Evolutionary conservation across 2,797 vertebrate species (phyloP).

Genomic region (Microctenopoma stevenorrisi): DNA sequence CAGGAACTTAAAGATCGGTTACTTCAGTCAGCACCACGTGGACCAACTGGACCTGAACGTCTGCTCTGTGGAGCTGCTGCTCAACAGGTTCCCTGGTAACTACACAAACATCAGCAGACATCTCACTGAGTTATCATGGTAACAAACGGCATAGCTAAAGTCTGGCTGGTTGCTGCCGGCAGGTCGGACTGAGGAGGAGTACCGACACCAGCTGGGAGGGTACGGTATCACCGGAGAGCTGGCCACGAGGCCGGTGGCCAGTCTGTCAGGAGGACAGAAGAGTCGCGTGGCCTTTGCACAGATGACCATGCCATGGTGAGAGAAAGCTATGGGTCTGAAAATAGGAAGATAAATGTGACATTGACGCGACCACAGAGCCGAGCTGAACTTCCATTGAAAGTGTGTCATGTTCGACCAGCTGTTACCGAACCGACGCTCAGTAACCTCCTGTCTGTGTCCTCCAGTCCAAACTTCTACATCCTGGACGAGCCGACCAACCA

Average conservation of each 20-base stretch:
- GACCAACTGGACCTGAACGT: constrained; percentile 97
- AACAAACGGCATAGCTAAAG: accelerated
- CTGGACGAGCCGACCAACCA: constrained; percentile 98
- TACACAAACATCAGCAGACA: not conserved
- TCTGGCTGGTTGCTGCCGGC: constrained; percentile 22
- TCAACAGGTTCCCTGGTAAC: constrained; percentile 93
- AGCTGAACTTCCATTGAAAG: no score
- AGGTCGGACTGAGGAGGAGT: constrained; percentile 95
- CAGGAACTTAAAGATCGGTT: constrained; percentile 96
- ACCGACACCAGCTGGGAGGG: constrained; percentile 94
- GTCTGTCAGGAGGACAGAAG: constrained; percentile 96
- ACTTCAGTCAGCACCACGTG: constrained; percentile 97
- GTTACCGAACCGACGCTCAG: not conserved
- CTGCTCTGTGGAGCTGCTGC: constrained; percentile 92
- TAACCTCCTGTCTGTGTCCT: constrained; percentile 41
- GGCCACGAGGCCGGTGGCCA: constrained; percentile 90
- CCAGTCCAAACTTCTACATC: constrained; percentile 96
- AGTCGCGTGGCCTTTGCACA: constrained; percentile 97
- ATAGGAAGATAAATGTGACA: not conserved
- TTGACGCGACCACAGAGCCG: no score
- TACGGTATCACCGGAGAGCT: constrained; percentile 95
- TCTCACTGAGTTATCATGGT: not conserved
- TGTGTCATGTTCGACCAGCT: no score
- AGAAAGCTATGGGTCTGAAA: not conserved
- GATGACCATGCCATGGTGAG: constrained; percentile 96